phyloP scores from a whole-genome alignment of 2,113 vertebrate genomes.

The Sitta europaea region DNA sequence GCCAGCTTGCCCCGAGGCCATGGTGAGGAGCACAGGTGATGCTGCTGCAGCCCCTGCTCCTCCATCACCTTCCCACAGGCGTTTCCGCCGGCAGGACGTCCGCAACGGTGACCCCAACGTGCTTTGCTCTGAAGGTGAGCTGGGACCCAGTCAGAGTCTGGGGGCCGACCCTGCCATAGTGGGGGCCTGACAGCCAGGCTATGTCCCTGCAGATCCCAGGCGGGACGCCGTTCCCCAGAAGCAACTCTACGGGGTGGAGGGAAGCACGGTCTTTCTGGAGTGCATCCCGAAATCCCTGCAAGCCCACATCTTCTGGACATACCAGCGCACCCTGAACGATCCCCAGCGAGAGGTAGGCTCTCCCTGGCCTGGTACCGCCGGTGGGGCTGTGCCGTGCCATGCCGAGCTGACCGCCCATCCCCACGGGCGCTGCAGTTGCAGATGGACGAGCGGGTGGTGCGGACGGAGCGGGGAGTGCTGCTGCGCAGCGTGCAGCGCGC shows the following conservation, averaged over 20 bases:
- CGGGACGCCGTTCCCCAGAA: constrained; percentile 78
- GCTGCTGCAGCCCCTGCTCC: not conserved
- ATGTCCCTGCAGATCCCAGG: constrained; percentile 74
- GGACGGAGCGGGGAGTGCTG: constrained; percentile 81
- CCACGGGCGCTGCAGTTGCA: constrained; percentile 69
- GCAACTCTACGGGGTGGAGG: constrained; percentile 89
- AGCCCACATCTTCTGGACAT: constrained; percentile 87
- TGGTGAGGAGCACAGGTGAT: accelerated
- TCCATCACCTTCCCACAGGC: constrained; percentile 60
- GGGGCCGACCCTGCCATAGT: accelerated
- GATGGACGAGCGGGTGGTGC: constrained; percentile 80
- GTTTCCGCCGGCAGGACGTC: constrained; percentile 92
- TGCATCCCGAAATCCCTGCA: constrained; percentile 94
- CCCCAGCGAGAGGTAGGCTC: constrained; percentile 79
- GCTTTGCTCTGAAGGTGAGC: constrained; percentile 88
- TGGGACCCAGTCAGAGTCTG: accelerated
- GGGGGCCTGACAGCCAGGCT: not conserved
- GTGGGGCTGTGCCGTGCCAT: accelerated
- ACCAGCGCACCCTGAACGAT: constrained; percentile 78
- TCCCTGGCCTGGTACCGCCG: accelerated
- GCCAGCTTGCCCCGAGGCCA: not conserved
- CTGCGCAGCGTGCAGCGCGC: constrained; percentile 79
- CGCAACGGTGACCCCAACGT: constrained; percentile 92
- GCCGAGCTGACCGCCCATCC: not conserved
- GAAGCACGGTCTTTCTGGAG: constrained; percentile 91